These are phyloP conservation scores for Dasypolia templi DNA, from an alignment of 2,888 invertebrate species.

Conservation along the genomic window DNA sequence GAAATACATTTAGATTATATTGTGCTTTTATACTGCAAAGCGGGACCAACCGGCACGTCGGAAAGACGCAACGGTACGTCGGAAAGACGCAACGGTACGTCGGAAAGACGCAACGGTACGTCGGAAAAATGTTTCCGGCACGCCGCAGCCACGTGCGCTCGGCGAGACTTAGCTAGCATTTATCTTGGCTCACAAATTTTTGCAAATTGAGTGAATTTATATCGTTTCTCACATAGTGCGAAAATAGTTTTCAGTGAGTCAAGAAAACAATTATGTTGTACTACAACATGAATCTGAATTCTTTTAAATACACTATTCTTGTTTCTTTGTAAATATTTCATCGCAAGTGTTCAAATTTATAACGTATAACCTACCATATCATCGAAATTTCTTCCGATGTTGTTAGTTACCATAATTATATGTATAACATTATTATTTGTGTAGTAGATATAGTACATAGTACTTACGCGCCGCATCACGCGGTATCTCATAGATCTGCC, in stretches of 20 bases:
- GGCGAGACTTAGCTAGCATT: conserved; percentile 57
- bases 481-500: conserved; percentile 75
- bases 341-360: conserved; percentile 63
- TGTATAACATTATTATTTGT: conserved; percentile 58
- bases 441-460: conserved; percentile 65
- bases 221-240: conserved; percentile 49
- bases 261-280: conserved; percentile 45
- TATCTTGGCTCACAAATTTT: conserved; percentile 49
- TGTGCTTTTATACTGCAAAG: conserved; percentile 79
- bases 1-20: conserved; percentile 73
- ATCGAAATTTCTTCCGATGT: conserved; percentile 65
- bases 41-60: conserved; percentile 81
- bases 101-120: background rate
- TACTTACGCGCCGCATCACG: conserved; percentile 69
- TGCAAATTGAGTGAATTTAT: conserved; percentile 45
- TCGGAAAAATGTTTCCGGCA: background rate
- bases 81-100: background rate
- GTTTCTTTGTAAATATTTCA: conserved; percentile 65
- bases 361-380: conserved; percentile 64
- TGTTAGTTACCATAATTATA: conserved; percentile 67
- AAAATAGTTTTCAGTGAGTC: conserved; percentile 47
- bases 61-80: conserved; percentile 31
- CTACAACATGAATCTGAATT: conserved; percentile 52
- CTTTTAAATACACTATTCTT: conserved; percentile 48
- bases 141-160: conserved; percentile 7